Conservation (phyloP, 2,888 invertebrate species). For the Gandaritis pyraliata region DNA sequence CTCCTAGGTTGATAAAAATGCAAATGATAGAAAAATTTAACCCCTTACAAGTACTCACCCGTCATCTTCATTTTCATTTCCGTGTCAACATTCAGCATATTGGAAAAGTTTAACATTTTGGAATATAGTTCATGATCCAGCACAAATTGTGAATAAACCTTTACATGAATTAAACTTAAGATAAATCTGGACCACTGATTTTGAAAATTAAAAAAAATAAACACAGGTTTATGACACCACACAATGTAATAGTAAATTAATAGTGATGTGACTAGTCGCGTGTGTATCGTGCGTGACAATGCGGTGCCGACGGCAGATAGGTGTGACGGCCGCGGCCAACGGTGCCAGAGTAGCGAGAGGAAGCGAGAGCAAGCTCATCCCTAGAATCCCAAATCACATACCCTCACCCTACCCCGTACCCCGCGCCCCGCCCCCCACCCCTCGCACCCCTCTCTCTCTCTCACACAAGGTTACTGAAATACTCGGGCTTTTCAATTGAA, state of each 20-base stretch:
- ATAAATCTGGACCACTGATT: slow-evolving; percentile 14
- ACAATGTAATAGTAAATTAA: not conserved
- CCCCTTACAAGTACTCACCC: slow-evolving; percentile 61
- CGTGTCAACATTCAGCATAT: slow-evolving; percentile 62
- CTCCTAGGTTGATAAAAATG: not conserved
- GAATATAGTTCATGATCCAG: slow-evolving; percentile 29
- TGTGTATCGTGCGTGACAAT: slow-evolving; percentile 56
- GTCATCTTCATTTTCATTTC: slow-evolving; percentile 78
- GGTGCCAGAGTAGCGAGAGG: slow-evolving; percentile 81
- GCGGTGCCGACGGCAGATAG: slow-evolving; percentile 49
- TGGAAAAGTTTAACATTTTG: slow-evolving; percentile 38
- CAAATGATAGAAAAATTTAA: not conserved
- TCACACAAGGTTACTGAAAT: slow-evolving; percentile 74
- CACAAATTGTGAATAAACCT: slow-evolving; percentile 9
- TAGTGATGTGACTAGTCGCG: slow-evolving; percentile 43
- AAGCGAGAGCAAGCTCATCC: slow-evolving; percentile 84
- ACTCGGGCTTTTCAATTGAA: slow-evolving; percentile 56
- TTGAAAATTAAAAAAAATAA: slow-evolving; percentile 4
- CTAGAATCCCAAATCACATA: slow-evolving; percentile 83
- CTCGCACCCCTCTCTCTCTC: slow-evolving; percentile 81
- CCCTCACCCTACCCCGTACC: slow-evolving; percentile 65
- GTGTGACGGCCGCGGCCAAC: slow-evolving; percentile 78
- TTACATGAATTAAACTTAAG: not conserved
- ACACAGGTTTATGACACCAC: slow-evolving; percentile 29
- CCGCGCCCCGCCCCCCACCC: slow-evolving; percentile 66